These are phyloP conservation scores for Lepus townsendii DNA, from an alignment of 2,797 vertebrate species.

Conservation along the genomic window DNA sequence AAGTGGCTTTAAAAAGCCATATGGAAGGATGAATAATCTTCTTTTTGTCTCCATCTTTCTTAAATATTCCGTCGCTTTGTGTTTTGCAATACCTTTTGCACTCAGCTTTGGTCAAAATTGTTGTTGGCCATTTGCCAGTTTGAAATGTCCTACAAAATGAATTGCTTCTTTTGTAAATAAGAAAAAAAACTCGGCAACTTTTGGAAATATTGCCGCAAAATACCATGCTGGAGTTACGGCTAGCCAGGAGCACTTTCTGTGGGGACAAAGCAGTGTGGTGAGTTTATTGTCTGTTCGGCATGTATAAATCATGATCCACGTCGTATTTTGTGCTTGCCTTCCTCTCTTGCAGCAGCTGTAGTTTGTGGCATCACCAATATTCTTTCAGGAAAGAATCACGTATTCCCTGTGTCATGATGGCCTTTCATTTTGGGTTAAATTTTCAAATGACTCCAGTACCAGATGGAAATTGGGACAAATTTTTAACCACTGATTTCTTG, in stretches of 20 bases:
- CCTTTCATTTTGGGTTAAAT: slow-evolving; percentile 73
- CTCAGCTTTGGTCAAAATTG: slow-evolving; percentile 71
- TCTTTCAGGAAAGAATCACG: slow-evolving; percentile 71
- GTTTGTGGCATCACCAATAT: slow-evolving; percentile 22
- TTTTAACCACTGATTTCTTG: not conserved
- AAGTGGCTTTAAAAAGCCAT: slow-evolving; percentile 78
- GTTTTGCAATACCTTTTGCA: slow-evolving; percentile 59
- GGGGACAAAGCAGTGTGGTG: not conserved
- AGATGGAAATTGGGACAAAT: slow-evolving; percentile 23
- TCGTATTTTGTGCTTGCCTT: slow-evolving; percentile 79
- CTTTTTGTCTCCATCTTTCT: slow-evolving; percentile 66
- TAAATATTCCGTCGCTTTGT: slow-evolving; percentile 64
- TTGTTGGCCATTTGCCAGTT: slow-evolving; percentile 73
- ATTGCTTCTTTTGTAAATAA: slow-evolving; percentile 78
- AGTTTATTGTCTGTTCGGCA: slow-evolving; percentile 73
- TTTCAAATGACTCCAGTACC: slow-evolving; percentile 62
- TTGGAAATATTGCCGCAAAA: slow-evolving; percentile 52
- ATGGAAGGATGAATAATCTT: slow-evolving; percentile 65
- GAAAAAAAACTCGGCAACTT: not conserved
- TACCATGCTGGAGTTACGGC: not conserved
- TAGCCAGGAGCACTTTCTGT: not conserved
- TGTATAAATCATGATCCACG: slow-evolving; percentile 50
- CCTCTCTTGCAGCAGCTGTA: slow-evolving; percentile 60
- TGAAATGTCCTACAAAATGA: slow-evolving; percentile 71
- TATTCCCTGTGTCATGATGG: slow-evolving; percentile 67